phyloP scores from a whole-genome alignment of 1,140 invertebrate genomes.

The Pollicipes pollicipes region DNA sequence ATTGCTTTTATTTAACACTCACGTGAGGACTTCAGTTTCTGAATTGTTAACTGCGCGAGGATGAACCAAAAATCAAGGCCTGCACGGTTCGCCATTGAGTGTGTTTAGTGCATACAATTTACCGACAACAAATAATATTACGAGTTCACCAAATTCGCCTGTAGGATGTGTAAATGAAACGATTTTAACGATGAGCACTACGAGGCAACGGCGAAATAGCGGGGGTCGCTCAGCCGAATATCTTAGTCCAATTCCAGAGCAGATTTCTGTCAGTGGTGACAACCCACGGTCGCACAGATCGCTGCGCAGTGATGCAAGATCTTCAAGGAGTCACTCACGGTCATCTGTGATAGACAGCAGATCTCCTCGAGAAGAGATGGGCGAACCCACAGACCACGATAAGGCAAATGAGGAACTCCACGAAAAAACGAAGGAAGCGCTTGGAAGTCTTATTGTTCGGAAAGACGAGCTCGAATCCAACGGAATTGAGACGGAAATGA shows the following conservation, averaged over 20 bases:
- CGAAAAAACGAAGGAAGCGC: not conserved
- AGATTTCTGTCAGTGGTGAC: not conserved
- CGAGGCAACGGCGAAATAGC: not conserved
- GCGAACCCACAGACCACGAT: not conserved
- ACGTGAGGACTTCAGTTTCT: no score
- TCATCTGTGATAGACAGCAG: not conserved
- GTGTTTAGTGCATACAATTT: no score
- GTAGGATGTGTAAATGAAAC: not conserved
- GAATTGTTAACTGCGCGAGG: no score
- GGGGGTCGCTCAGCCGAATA: not conserved
- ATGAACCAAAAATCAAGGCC: no score
- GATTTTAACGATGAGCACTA: not conserved
- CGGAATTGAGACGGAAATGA: not conserved
- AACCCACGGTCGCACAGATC: not conserved
- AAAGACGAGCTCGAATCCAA: not conserved
- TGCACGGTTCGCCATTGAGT: no score
- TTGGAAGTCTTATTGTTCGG: not conserved
- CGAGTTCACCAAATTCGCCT: not conserved
- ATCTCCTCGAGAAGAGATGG: not conserved
- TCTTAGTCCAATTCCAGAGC: not conserved
- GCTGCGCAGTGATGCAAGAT: not conserved
- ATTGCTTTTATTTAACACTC: no score
- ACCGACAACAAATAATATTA: no score
- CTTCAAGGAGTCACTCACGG: not conserved
- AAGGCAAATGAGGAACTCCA: not conserved